Base-by-base conservation (phyloP, 2,888 invertebrate genomes). In the Autographa pulchrina region DNA sequence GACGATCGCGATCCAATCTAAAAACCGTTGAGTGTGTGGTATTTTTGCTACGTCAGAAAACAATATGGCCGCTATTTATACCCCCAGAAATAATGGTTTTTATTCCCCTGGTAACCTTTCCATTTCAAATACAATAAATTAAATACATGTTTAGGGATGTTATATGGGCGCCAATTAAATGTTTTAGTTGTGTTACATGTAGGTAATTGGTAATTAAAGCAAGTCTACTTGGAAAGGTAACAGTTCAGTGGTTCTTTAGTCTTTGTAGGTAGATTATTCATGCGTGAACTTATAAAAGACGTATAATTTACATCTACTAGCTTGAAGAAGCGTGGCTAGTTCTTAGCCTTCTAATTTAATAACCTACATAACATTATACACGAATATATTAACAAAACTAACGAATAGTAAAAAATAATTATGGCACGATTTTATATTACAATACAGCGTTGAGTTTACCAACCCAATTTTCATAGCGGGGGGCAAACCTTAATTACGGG, bases 1-100 rank as follows among this genome's bases (percentile, higher is more conserved):
- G 88, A 84, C 85, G 83, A 86, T 88, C 79, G 83, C 84, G 83
- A 84, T 86, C 86, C 86, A 88, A 89, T 88, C 81, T 86, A 85
- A 88, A 89, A 87, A 82, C 70, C 83, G 78, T 85, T 67, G 74
- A 75, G 77, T 81, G 73, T 79, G 74, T 78, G 69, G 65, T 77
- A 74, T 82, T 80, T 78, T 75, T 70, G 82, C 75, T 78, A 75
- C 59, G 69, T 79, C 80, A 82, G 70, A 71, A 70, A 74, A 74
- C 70, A 81, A 71, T 74, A 75, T 77, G 71, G 68, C 60, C 62
- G 65, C 68, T 78, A 68, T 74, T 72, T 68, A 74, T 76, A 75
- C 70, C 31, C 69, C 60, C 56, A 38, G 54, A 60, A 62, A 70
- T 73, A 80, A 74, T 65, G 59, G 68, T 75, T 68, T 52, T 38